These are phyloP conservation scores for Pyrrhosoma nymphula DNA, from an alignment of 2,888 invertebrate species.

Conservation along the genomic window DNA sequence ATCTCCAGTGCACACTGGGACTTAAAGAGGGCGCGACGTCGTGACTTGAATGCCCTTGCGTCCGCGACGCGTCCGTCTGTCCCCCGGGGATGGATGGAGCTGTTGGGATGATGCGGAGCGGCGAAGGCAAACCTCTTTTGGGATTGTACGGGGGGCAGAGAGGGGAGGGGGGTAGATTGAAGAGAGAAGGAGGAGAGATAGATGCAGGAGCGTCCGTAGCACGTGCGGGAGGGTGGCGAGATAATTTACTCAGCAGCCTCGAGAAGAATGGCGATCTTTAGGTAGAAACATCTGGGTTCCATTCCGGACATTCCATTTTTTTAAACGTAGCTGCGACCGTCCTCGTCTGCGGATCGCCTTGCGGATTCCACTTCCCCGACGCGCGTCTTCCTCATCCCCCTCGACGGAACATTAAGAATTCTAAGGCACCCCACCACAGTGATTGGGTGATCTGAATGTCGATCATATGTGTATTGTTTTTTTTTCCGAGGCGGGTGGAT, in stretches of 20 bases:
- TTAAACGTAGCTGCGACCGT: neutral
- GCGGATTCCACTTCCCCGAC: neutral
- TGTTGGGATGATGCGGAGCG: neutral
- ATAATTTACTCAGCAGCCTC: constrained; percentile 29
- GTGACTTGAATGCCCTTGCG: neutral
- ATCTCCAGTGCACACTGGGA: neutral
- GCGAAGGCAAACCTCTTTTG: constrained; percentile 19
- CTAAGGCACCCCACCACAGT: neutral
- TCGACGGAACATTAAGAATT: neutral
- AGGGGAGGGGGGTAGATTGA: neutral
- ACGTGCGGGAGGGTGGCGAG: constrained; percentile 24
- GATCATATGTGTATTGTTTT: neutral
- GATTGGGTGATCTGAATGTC: neutral
- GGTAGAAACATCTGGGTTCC: constrained; percentile 31
- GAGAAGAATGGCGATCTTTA: constrained; percentile 1
- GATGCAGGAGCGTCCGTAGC: neutral
- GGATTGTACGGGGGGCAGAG: neutral
- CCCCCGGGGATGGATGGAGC: neutral
- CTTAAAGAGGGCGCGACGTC: too few relatives aligned
- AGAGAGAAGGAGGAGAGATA: neutral
- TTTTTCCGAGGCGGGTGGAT: too few relatives aligned
- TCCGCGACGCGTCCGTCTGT: neutral
- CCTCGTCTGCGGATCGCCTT: neutral
- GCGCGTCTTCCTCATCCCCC: neutral
- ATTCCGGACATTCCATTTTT: neutral